Conservation (phyloP, 2,888 invertebrate genomes). For the Melanophora roralis region DNA sequence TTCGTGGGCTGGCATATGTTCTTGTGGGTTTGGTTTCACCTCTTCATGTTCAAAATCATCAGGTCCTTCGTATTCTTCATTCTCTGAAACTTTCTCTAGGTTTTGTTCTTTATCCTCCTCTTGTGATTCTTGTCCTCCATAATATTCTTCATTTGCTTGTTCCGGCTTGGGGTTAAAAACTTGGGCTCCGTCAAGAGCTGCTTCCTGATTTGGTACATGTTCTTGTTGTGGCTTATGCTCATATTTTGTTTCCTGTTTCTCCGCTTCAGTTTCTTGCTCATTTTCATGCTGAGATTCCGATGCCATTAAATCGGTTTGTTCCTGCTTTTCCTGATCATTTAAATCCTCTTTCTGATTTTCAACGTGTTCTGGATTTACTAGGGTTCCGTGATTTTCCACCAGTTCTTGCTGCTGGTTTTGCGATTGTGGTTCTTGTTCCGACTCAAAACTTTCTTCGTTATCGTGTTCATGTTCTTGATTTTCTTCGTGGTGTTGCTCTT, state of each 20-base stretch:
- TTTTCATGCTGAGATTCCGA: too few relatives aligned
- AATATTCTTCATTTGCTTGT: too few relatives aligned
- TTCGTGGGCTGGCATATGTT: too few relatives aligned
- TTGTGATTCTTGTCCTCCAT: too few relatives aligned
- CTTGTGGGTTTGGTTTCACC: too few relatives aligned
- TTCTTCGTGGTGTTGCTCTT: background rate
- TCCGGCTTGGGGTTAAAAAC: too few relatives aligned
- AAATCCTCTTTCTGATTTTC: background rate
- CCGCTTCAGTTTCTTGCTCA: background rate
- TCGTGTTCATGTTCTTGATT: background rate
- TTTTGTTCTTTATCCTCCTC: background rate
- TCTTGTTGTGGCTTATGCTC: background rate
- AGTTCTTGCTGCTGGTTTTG: conserved; percentile 20
- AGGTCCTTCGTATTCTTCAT: background rate
- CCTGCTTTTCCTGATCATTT: background rate
- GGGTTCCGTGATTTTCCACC: too few relatives aligned
- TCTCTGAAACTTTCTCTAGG: background rate
- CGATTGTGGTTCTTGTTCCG: conserved; percentile 13
- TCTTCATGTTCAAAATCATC: background rate
- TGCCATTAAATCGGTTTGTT: too few relatives aligned
- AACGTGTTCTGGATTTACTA: background rate
- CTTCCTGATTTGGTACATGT: background rate
- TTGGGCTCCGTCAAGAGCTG: too few relatives aligned
- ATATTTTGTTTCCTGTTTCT: background rate
- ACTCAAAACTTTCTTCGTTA: background rate